Conservation (phyloP, 2,113 vertebrate species). For the Petromus typicus region DNA sequence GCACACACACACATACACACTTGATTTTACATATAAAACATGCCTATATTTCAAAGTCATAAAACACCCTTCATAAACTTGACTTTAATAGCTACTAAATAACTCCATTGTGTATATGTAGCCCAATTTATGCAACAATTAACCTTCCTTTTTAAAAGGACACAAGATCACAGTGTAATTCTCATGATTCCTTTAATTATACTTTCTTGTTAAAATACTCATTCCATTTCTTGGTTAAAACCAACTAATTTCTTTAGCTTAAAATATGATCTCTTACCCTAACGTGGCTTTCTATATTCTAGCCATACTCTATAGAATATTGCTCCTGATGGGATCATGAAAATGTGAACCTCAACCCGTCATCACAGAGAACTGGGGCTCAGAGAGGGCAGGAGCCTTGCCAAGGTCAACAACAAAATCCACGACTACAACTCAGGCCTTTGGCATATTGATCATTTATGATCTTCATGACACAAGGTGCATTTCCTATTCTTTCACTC, state of each 20-base stretch:
- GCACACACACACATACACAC: neutral
- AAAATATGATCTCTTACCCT: slow-evolving; percentile 51
- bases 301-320: neutral
- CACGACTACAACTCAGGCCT: neutral
- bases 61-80: slow-evolving; percentile 54
- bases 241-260: slow-evolving; percentile 32
- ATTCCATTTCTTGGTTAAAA: slow-evolving; percentile 50
- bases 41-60: slow-evolving; percentile 33
- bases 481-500: neutral
- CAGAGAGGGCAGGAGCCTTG: neutral
- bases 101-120: slow-evolving; percentile 55
- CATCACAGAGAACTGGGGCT: slow-evolving; percentile 10
- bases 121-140: slow-evolving; percentile 55
- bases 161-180: slow-evolving; percentile 58
- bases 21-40: neutral
- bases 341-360: slow-evolving; percentile 10
- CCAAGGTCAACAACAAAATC: slow-evolving; percentile 43
- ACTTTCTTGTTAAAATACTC: slow-evolving; percentile 67
- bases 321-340: neutral
- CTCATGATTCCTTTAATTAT: slow-evolving; percentile 51
- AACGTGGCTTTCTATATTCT: slow-evolving; percentile 42
- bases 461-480: neutral
- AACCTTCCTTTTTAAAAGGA: slow-evolving; percentile 66
- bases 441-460: neutral
- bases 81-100: slow-evolving; percentile 58